Percentiles rank a stretch among this genome's conserved stretches.
Conservation (phyloP, 37 sponge, comb jelly and placozoan species). For the Halichondria panicea region DNA sequence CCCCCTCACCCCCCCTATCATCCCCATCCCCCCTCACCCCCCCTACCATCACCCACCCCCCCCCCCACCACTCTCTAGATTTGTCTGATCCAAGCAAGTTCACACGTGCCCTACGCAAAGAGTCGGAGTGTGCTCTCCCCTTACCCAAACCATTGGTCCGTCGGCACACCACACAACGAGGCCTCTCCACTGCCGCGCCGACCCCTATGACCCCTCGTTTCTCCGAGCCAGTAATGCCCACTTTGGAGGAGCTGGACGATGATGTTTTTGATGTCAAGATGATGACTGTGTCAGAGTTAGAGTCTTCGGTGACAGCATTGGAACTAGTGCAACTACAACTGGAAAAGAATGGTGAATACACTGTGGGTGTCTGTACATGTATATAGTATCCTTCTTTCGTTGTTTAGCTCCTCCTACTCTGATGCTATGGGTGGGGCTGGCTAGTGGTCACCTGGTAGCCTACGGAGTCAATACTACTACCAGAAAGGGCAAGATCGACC, state of each 20-base stretch:
- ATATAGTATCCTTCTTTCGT: neutral
- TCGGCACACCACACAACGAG: conserved; percentile 11
- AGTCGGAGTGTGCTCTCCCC: neutral
- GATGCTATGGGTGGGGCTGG: conserved; percentile 44
- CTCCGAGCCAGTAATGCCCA: neutral
- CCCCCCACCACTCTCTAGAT: neutral
- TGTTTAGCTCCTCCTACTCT: conserved; percentile 18
- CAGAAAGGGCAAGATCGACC: conserved; percentile 3
- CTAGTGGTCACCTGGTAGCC: conserved; percentile 42
- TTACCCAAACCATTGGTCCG: neutral
- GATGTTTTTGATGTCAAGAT: no score
- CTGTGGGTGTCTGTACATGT: neutral
- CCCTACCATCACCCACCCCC: no score
- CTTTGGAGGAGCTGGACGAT: neutral
- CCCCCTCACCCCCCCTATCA: no score
- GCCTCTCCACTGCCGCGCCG: neutral
- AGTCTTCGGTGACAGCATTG: conserved; percentile 25
- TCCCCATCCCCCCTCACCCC: no score
- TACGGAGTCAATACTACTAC: conserved; percentile 11
- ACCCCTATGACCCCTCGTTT: neutral
- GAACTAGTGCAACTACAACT: conserved; percentile 33
- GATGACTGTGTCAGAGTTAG: conserved; percentile 24
- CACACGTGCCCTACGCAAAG: conserved; percentile 10
- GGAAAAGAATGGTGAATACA: conserved; percentile 28
- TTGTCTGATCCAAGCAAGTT: conserved; percentile 13